These are phyloP conservation scores for Abscondita cerata DNA, from an alignment of 2,888 invertebrate genomes.

Conservation along the genomic window DNA sequence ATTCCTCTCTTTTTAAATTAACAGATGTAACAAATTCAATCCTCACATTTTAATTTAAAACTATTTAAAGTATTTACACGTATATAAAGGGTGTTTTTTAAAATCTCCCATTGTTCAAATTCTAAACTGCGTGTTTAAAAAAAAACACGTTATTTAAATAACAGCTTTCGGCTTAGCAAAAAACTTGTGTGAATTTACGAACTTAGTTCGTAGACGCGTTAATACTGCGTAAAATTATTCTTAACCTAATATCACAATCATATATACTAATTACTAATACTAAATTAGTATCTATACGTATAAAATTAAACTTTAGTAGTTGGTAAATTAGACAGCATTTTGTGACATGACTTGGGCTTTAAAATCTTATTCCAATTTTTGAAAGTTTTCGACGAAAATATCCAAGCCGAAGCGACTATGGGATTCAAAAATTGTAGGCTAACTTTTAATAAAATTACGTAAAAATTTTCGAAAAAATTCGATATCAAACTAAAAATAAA, in stretches of 20 bases:
- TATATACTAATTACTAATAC: too few species aligned
- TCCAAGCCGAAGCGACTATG: constrained; percentile 52
- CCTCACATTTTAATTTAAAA: too few species aligned
- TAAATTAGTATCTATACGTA: too few species aligned
- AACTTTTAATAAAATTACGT: constrained; percentile 46
- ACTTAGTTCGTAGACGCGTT: too few species aligned
- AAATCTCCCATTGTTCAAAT: too few species aligned
- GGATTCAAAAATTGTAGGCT: constrained; percentile 48
- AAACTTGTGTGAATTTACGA: too few species aligned
- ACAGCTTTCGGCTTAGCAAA: constrained; percentile 3
- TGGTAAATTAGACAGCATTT: constrained; percentile 39
- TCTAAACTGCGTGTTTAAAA: not conserved
- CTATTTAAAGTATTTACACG: too few species aligned
- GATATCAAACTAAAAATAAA: constrained; percentile 76
- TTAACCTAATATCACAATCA: too few species aligned
- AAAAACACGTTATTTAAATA: not conserved
- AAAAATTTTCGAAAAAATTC: constrained; percentile 48
- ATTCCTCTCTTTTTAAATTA: too few species aligned
- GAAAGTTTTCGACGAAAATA: constrained; percentile 53
- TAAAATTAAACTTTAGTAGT: constrained; percentile 44
- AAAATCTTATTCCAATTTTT: constrained; percentile 51
- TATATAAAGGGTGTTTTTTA: not conserved
- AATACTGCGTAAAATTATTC: too few species aligned
- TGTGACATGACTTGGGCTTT: constrained; percentile 42
- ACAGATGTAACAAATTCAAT: too few species aligned